Evolutionary conservation across 2,797 vertebrate genomes (phyloP), one percentile per base, ranked within the genome.

Genomic region (Myripristis murdjan): DNA sequence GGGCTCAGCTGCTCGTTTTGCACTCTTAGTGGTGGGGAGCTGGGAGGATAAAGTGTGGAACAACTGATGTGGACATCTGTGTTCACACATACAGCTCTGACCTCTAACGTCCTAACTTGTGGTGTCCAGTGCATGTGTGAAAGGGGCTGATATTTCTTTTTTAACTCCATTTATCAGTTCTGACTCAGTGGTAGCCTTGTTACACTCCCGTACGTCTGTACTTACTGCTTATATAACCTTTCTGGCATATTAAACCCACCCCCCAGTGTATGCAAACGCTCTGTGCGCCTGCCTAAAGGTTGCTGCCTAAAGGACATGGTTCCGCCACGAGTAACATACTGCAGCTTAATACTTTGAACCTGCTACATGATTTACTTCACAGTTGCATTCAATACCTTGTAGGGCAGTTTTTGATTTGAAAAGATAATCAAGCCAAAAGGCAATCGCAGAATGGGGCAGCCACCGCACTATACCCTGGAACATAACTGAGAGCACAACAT

Each of bases 181-280:
- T 73, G 75, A 86, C 52, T 88, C 73, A 77, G 52, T 85, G 69
- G 75, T 88, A 85, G 90, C 85, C 58, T 59, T 71, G 62, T 87
- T 83, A 81, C 65, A 75, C 35, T 58, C 70, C 63, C 79, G 57
- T 77, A 62, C 73, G 53, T 67, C 58, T 67, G 49, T 64, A 63
- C 75, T 73, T 77, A 69, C 63, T 75, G 43, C 66, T 75, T 87
- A 87, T 87, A 84, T 86, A 83, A 77, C 77, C 73, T 78, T 74
- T 62, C 48, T 73, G 41, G 70, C 63, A 72, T 89, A 89, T 89
- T 26, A 77, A 79, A 82, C 87, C 67, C 26, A 60, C 46, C 66
- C 58, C 47, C 63, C 3, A 77, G 60, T 66, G 10, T 77, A 77
- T 87, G 86, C 60, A 89, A 87, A 90, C 84, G 62, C 39, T 35